Evolutionary conservation across 2,888 invertebrate genomes (phyloP).

Genomic region (Ectropis crepuscularia): DNA sequence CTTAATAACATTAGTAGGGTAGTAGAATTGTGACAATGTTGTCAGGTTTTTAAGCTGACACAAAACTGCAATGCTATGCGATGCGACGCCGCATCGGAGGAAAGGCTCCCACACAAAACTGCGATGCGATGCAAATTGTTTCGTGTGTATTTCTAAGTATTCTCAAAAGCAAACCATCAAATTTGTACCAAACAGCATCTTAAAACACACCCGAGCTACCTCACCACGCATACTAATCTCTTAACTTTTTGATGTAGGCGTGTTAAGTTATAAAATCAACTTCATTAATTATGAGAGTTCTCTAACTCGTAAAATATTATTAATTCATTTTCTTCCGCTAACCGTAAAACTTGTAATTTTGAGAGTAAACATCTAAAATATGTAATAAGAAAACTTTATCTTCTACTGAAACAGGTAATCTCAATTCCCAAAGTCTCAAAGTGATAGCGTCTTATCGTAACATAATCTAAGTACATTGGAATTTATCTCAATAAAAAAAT

Average conservation of each 20-base stretch:
- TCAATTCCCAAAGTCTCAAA: slow-evolving; percentile 15
- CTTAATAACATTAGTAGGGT: no score
- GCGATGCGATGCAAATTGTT: no score
- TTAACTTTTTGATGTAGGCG: slow-evolving; percentile 15
- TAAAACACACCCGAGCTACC: background rate
- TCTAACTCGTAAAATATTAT: slow-evolving; percentile 17
- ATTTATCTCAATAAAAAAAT: slow-evolving; percentile 16
- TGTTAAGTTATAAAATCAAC: slow-evolving; percentile 18
- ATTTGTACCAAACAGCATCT: no score
- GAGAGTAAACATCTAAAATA: slow-evolving; percentile 4
- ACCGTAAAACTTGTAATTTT: slow-evolving; percentile 4
- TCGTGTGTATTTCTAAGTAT: no score
- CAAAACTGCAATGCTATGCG: no score
- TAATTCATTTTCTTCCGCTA: slow-evolving; percentile 8
- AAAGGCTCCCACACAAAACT: no score
- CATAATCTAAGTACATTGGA: slow-evolving; percentile 5
- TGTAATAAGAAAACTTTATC: slow-evolving; percentile 1
- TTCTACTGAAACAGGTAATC: background rate
- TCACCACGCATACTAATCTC: background rate
- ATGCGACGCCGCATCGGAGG: no score
- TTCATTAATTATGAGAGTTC: slow-evolving; percentile 23
- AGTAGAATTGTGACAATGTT: no score
- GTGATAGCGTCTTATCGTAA: slow-evolving; percentile 16
- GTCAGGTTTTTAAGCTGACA: no score
- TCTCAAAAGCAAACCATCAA: no score